These are phyloP conservation scores for Triops cancriformis DNA, from an alignment of 1,140 invertebrate genomes.

Conservation along the genomic window DNA sequence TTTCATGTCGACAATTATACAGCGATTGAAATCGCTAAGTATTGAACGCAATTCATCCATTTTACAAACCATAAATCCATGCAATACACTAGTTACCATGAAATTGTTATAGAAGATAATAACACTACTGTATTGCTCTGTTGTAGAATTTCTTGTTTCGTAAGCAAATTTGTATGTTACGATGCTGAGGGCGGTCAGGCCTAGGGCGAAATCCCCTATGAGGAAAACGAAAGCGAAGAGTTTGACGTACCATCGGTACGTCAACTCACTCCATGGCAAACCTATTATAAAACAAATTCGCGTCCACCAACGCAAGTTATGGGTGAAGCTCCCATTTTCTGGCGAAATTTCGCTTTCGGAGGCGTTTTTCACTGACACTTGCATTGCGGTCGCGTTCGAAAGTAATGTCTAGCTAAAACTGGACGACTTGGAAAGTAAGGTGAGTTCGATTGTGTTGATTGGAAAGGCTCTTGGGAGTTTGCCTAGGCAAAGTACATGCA, in stretches of 20 bases:
- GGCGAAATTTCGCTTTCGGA: too few relatives aligned
- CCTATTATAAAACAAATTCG: background rate
- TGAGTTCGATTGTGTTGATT: too few relatives aligned
- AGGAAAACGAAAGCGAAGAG: background rate
- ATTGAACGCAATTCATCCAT: background rate
- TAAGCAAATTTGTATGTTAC: too few relatives aligned
- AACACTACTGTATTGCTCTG: too few relatives aligned
- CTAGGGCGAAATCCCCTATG: background rate
- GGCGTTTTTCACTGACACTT: too few relatives aligned
- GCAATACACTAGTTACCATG: background rate
- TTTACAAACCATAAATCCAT: background rate
- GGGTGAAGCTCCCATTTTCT: background rate
- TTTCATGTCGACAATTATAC: background rate
- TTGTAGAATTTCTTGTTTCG: too few relatives aligned
- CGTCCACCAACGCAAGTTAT: background rate
- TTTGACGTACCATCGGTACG: background rate
- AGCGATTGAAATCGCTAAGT: background rate
- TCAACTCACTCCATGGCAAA: background rate
- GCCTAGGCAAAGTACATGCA: too few relatives aligned
- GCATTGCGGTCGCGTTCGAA: too few relatives aligned
- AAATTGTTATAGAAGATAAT: background rate
- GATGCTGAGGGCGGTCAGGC: too few relatives aligned
- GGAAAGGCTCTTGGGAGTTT: too few relatives aligned
- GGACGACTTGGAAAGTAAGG: too few relatives aligned
- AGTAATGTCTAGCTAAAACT: too few relatives aligned